These are phyloP conservation scores for Diogma glabrata DNA, from an alignment of 2,888 invertebrate species.

Conservation along the genomic window DNA sequence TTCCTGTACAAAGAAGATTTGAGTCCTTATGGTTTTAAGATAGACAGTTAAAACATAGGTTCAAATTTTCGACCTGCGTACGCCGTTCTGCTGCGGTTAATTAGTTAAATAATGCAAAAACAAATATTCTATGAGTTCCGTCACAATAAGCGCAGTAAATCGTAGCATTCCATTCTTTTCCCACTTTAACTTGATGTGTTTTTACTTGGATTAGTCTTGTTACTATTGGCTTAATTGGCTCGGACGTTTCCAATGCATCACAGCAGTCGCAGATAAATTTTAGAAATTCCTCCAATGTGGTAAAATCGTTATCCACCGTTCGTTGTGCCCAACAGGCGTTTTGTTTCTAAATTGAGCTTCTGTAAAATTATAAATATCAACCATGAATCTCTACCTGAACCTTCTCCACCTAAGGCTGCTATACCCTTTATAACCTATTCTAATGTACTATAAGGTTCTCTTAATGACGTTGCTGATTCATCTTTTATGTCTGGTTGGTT, in stretches of 20 bases:
- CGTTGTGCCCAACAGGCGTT: not conserved
- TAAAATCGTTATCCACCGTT: not conserved
- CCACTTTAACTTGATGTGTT: not conserved
- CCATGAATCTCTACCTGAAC: not conserved
- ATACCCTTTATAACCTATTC: constrained; percentile 1
- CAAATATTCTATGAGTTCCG: not conserved
- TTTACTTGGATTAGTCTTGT: not conserved
- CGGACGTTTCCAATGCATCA: not conserved
- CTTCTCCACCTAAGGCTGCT: not conserved
- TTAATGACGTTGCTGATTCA: not conserved
- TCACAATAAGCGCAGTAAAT: not conserved
- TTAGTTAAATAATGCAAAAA: not conserved
- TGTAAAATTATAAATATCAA: not conserved
- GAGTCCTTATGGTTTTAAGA: no score
- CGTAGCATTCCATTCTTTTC: no score
- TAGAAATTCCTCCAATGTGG: not conserved
- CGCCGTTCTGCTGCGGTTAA: no score
- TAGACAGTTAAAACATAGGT: no score
- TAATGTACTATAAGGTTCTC: not conserved
- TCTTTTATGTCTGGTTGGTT: not conserved
- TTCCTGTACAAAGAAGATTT: constrained; percentile 15
- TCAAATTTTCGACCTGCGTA: no score
- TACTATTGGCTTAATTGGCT: not conserved
- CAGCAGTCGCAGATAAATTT: not conserved
- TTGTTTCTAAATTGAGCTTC: not conserved